Conservation (phyloP, 2,113 vertebrate species). For the Lagopus leucura region DNA sequence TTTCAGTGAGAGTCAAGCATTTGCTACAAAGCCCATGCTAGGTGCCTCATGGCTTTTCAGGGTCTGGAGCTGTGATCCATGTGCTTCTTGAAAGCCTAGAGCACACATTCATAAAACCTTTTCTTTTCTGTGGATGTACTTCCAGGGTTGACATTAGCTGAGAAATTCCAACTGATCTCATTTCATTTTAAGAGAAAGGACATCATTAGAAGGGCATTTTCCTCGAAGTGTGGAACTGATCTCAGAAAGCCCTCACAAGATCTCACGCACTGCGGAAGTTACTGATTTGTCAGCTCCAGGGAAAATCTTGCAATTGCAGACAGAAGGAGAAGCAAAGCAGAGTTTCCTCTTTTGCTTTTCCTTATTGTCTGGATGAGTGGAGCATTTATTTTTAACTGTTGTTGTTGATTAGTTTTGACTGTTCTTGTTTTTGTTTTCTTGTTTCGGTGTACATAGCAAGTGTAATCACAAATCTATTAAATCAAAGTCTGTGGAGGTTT, state of each 20-base stretch:
- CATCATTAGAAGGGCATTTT: neutral
- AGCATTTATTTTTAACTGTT: neutral
- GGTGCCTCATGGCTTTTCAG: neutral
- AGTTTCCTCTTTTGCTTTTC: neutral
- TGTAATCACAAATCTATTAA: conserved; percentile 25
- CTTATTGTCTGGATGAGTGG: neutral
- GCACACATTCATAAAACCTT: neutral
- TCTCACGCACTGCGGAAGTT: neutral
- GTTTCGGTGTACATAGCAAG: neutral
- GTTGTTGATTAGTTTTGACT: neutral
- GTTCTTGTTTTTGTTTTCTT: neutral
- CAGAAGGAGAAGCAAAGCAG: neutral
- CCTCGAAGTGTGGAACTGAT: neutral
- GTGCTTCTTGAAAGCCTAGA: neutral
- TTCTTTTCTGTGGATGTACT: neutral
- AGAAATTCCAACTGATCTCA: neutral
- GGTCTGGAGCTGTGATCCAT: neutral
- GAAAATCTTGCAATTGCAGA: neutral
- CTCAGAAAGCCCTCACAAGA: neutral
- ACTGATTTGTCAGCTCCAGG: neutral
- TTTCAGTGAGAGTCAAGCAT: neutral
- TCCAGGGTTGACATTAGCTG: neutral
- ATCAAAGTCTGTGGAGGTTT: neutral
- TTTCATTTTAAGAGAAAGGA: neutral
- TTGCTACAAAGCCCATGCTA: neutral